A percentile compares a stretch with the other conserved stretches of the same genome.
Evolutionary conservation across 2,888 invertebrate genomes (phyloP).

Genomic region (Platypus cylindrus): DNA sequence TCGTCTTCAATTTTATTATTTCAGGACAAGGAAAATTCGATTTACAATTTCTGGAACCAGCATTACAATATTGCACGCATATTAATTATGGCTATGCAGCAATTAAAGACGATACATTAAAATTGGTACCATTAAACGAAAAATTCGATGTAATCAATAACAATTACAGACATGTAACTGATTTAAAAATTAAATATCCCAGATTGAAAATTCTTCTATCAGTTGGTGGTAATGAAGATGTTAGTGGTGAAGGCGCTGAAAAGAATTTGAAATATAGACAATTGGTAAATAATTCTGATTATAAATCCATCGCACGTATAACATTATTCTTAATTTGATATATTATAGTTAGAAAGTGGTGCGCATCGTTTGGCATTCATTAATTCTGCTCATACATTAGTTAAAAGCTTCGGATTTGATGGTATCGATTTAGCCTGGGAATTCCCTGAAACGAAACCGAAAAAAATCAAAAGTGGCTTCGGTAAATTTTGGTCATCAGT

Average conservation of each 20-base stretch:
- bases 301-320: background rate
- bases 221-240: conserved; percentile 65
- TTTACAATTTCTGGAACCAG: conserved; percentile 56
- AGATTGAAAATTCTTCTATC: conserved; percentile 60
- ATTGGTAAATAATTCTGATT: conserved; percentile 40
- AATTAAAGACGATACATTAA: conserved; percentile 57
- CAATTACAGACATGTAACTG: conserved; percentile 58
- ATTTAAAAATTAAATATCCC: conserved; percentile 56
- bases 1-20: conserved; percentile 2
- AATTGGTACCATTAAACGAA: conserved; percentile 58
- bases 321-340: conserved; percentile 4
- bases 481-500: conserved; percentile 59
- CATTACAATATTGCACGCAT: conserved; percentile 67
- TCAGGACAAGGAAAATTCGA: conserved; percentile 67
- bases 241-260: conserved; percentile 37
- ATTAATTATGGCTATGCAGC: conserved; percentile 71
- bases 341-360: conserved; percentile 52
- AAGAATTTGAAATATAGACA: conserved; percentile 54
- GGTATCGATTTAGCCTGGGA: conserved; percentile 82
- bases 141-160: conserved; percentile 63
- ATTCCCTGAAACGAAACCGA: conserved; percentile 65
- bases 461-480: conserved; percentile 46
- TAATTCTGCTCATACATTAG: conserved; percentile 57
- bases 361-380: conserved; percentile 63
- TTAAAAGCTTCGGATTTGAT: conserved; percentile 71